These are phyloP conservation scores for Digitonthophagus gazella DNA, from an alignment of 2,888 invertebrate genomes.

Conservation along the genomic window DNA sequence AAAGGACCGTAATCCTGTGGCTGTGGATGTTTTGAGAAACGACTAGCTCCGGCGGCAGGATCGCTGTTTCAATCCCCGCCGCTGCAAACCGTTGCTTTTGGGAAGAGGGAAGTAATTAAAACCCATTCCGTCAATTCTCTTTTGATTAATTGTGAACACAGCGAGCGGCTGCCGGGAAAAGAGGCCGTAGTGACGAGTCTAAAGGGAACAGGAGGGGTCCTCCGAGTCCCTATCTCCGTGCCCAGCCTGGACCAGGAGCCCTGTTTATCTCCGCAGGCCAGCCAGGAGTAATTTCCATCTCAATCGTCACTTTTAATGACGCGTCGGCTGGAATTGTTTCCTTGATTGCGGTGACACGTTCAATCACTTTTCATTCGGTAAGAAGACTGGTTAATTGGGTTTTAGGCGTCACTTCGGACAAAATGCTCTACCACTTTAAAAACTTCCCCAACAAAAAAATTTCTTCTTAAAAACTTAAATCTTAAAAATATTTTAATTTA, in stretches of 20 bases:
- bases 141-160: conserved; percentile 53
- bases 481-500: not conserved
- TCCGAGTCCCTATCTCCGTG: conserved; percentile 38
- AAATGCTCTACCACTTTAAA: too few species aligned
- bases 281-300: conserved; percentile 53
- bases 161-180: conserved; percentile 22
- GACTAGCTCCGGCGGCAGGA: not conserved
- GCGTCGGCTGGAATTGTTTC: conserved; percentile 51
- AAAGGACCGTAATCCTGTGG: not conserved
- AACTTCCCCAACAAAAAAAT: not conserved
- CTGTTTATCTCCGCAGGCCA: conserved; percentile 52
- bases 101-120: conserved; percentile 47
- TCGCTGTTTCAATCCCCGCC: conserved; percentile 23
- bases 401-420: conserved; percentile 41
- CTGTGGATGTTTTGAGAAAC: conserved; percentile 19
- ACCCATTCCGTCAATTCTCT: conserved; percentile 52
- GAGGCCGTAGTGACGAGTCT: conserved; percentile 22
- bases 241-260: conserved; percentile 33
- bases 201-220: conserved; percentile 21
- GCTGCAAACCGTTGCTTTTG: conserved; percentile 36
- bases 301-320: conserved; percentile 55
- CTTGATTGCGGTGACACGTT: conserved; percentile 53
- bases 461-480: not conserved
- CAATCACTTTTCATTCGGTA: conserved; percentile 54
- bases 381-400: conserved; percentile 53